These are phyloP conservation scores for Philhelius pedissequus DNA, from an alignment of 2,888 invertebrate species.

Conservation along the genomic window DNA sequence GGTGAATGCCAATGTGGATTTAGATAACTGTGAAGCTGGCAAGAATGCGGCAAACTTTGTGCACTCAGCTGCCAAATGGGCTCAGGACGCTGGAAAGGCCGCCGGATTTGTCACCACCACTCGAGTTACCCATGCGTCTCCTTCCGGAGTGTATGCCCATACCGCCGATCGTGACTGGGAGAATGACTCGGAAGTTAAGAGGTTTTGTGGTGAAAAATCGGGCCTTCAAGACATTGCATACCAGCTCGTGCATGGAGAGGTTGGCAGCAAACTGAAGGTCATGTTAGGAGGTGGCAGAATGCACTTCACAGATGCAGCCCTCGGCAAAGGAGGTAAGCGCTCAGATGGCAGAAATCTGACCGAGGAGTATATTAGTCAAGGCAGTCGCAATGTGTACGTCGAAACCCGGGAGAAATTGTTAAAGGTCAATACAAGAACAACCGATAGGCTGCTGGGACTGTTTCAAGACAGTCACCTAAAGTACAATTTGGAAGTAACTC, in stretches of 20 bases:
- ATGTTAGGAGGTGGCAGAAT: constrained; percentile 88
- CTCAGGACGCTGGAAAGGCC: constrained; percentile 83
- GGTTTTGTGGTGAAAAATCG: constrained; percentile 77
- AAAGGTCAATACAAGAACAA: constrained; percentile 77
- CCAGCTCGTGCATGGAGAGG: constrained; percentile 84
- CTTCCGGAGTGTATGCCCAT: constrained; percentile 84
- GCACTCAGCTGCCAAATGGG: constrained; percentile 85
- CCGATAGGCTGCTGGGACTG: constrained; percentile 84
- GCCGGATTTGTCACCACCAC: constrained; percentile 88
- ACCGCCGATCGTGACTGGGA: constrained; percentile 87
- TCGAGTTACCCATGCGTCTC: constrained; percentile 89
- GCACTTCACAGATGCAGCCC: constrained; percentile 82
- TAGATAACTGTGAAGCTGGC: constrained; percentile 83
- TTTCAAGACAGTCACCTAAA: constrained; percentile 84
- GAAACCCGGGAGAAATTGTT: constrained; percentile 80
- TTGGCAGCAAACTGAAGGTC: constrained; percentile 86
- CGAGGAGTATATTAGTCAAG: constrained; percentile 82
- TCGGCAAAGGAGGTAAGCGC: constrained; percentile 80
- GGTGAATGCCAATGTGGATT: constrained; percentile 83
- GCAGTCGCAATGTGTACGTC: constrained; percentile 79
- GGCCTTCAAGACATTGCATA: constrained; percentile 85
- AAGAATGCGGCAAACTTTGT: constrained; percentile 81
- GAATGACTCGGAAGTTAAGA: constrained; percentile 81
- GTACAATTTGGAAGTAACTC: constrained; percentile 83
- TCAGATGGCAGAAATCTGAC: constrained; percentile 85